Conservation (phyloP, 2,797 vertebrate genomes). For the Chromis chromis region DNA sequence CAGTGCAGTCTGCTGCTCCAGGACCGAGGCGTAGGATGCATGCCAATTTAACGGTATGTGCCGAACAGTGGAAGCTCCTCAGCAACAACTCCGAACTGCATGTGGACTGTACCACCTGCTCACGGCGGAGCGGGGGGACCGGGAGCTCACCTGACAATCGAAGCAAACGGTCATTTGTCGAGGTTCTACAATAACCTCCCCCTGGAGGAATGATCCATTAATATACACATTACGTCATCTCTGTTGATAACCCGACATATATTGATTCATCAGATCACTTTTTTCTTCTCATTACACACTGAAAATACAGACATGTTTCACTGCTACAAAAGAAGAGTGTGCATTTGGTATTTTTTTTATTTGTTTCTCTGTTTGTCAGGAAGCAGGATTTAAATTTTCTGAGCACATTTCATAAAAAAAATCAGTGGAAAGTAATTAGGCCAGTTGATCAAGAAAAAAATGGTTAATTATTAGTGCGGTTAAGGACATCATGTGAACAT, state of each 20-base stretch:
- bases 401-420: not conserved
- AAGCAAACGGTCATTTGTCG: slow-evolving; percentile 24
- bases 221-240: slow-evolving; percentile 81
- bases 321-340: not conserved
- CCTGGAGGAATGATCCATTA: slow-evolving; percentile 63
- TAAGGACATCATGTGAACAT: not conserved
- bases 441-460: not conserved
- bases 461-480: not conserved
- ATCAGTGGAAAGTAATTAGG: not conserved
- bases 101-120: slow-evolving; percentile 84
- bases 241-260: slow-evolving; percentile 74
- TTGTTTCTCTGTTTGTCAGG: not conserved
- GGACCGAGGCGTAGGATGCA: slow-evolving; percentile 39
- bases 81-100: slow-evolving; percentile 86
- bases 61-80: slow-evolving; percentile 82
- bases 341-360: not conserved
- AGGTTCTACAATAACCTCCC: slow-evolving; percentile 38
- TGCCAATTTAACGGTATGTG: slow-evolving; percentile 69
- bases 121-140: slow-evolving; percentile 52
- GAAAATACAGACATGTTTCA: not conserved
- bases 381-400: not conserved
- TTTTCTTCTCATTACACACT: slow-evolving; percentile 10
- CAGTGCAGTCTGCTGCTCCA: slow-evolving; percentile 52
- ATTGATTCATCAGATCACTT: slow-evolving; percentile 72
- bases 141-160: slow-evolving; percentile 70